These are phyloP conservation scores for Scaptodrosophila latifasciaeformis DNA, from an alignment of 2,888 invertebrate genomes.

Conservation along the genomic window DNA sequence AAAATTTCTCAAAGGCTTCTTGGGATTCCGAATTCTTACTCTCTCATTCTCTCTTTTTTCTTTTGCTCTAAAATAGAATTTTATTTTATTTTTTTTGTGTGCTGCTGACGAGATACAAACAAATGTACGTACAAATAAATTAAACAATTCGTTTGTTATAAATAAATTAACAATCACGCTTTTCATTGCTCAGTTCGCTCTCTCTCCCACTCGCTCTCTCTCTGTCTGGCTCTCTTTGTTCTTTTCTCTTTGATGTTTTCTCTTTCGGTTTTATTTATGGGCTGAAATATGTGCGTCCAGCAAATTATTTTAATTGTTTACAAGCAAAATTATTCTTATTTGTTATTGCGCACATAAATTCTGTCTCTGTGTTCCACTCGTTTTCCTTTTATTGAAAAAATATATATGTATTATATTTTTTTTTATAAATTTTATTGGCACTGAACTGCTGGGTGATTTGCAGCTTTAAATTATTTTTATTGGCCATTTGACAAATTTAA, in stretches of 20 bases:
- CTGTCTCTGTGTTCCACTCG: slow-evolving; percentile 19
- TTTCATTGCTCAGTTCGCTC: slow-evolving; percentile 1
- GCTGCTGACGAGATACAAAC: no score
- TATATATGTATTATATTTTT: no score
- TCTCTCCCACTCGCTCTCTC: slow-evolving; percentile 14
- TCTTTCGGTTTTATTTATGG: slow-evolving; percentile 27
- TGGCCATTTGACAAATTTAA: slow-evolving; percentile 62
- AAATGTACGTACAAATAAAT: slow-evolving; percentile 25
- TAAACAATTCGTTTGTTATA: slow-evolving; percentile 33
- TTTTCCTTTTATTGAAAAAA: slow-evolving; percentile 27
- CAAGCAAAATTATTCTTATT: slow-evolving; percentile 32
- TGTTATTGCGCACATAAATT: slow-evolving; percentile 46
- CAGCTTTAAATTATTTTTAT: slow-evolving; percentile 54
- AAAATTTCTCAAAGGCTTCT: no score
- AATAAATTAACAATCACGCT: slow-evolving; percentile 41
- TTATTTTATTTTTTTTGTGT: no score
- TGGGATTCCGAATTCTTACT: no score
- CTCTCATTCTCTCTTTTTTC: neutral
- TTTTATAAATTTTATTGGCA: slow-evolving; percentile 58
- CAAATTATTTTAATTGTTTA: slow-evolving; percentile 66
- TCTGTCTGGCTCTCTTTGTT: neutral
- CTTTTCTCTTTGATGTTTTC: slow-evolving; percentile 14
- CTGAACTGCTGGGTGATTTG: slow-evolving; percentile 37
- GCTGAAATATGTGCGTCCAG: slow-evolving; percentile 14
- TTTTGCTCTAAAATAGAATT: slow-evolving; percentile 27